Evolutionary conservation across 2,113 vertebrate species (phyloP).

Genomic region (Seriola aureovittata): DNA sequence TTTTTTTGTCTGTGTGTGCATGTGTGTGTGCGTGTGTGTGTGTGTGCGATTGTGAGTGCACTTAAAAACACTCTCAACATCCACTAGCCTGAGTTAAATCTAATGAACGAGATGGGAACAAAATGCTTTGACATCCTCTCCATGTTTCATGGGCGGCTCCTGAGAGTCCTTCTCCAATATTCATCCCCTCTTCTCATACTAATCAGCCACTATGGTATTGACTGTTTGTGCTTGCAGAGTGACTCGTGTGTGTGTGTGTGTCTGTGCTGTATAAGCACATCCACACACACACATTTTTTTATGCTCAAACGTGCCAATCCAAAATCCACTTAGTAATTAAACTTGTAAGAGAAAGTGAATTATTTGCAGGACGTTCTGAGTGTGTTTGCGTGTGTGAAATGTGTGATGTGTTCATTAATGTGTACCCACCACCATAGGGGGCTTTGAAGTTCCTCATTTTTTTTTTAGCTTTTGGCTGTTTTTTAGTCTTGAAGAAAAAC

Average conservation of each 20-base stretch:
- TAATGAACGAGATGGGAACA: conserved; percentile 82
- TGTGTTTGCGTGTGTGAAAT: conserved; percentile 56
- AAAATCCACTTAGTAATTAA: conserved; percentile 47
- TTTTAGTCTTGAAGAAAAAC: conserved; percentile 71
- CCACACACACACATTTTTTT: conserved; percentile 23
- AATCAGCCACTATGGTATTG: conserved; percentile 75
- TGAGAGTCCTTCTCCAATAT: conserved; percentile 75
- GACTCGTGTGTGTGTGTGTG: conserved; percentile 43
- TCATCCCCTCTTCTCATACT: conserved; percentile 77
- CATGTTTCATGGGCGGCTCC: conserved; percentile 79
- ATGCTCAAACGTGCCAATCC: conserved; percentile 51
- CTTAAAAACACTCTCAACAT: conserved; percentile 38
- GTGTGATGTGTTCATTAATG: conserved; percentile 71
- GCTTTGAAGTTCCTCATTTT: conserved; percentile 68
- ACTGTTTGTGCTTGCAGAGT: conserved; percentile 70
- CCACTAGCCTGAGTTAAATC: conserved; percentile 69
- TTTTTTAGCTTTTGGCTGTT: conserved; percentile 77
- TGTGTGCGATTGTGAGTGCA: conserved; percentile 40
- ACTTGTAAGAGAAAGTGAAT: conserved; percentile 32
- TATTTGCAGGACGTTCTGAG: conserved; percentile 48
- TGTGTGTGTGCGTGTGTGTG: conserved; percentile 18
- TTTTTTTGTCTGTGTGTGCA: conserved; percentile 27
- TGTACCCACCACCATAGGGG: conserved; percentile 51
- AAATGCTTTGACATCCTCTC: conserved; percentile 77
- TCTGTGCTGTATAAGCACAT: conserved; percentile 31